Percentiles rank a stretch among this genome's conserved stretches.
Evolutionary conservation across 2,888 invertebrate species (phyloP).

Genomic region (Galeruca laticollis): DNA sequence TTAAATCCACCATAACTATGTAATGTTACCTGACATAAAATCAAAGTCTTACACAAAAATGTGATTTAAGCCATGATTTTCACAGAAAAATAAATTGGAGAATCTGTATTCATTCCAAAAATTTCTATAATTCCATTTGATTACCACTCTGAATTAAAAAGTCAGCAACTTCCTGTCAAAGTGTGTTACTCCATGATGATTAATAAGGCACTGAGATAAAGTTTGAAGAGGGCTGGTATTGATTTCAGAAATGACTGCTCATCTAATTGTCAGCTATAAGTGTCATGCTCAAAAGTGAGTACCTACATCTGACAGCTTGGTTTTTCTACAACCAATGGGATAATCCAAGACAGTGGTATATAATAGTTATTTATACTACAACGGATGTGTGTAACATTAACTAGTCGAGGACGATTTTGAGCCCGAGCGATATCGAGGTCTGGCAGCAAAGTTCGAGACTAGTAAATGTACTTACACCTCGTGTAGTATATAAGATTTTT

Average conservation of each 20-base stretch:
- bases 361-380: too few species aligned
- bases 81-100: too few species aligned
- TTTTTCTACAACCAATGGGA: background rate
- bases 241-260: constrained; percentile 44
- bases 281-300: constrained; percentile 45
- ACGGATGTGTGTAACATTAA: too few species aligned
- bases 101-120: too few species aligned
- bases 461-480: too few species aligned
- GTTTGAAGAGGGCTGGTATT: constrained; percentile 43
- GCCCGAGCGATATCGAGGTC: too few species aligned
- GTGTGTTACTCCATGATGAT: constrained; percentile 50
- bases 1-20: background rate
- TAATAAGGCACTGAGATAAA: constrained; percentile 50
- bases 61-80: background rate
- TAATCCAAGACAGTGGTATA: background rate
- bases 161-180: constrained; percentile 47
- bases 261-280: constrained; percentile 48
- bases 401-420: too few species aligned
- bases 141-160: background rate
- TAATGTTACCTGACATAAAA: background rate
- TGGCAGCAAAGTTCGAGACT: too few species aligned
- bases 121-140: too few species aligned
- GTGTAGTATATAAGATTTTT: too few species aligned
- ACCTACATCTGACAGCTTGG: background rate
- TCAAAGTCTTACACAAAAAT: background rate